phyloP scores from a whole-genome alignment of 1,140 invertebrate species.

The Brachionus plicatilis region DNA sequence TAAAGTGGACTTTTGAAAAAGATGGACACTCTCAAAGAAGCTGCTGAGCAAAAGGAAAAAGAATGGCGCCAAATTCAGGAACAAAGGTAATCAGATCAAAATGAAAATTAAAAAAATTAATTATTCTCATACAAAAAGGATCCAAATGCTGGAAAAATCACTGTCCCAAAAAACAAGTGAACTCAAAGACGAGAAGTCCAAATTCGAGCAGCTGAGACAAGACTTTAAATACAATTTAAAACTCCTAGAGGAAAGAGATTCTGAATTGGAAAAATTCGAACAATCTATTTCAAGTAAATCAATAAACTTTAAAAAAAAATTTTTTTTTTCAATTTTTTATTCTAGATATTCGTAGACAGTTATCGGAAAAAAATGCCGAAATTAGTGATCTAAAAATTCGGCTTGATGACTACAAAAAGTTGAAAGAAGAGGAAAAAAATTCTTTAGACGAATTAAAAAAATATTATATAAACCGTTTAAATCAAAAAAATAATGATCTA shows the following conservation, averaged over 20 bases:
- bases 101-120: neutral
- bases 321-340: neutral
- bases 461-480: conserved; percentile 51
- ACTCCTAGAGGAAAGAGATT: conserved; percentile 51
- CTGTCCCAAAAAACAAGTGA: conserved; percentile 47
- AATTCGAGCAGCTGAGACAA: conserved; percentile 51
- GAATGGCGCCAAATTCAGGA: conserved; percentile 53
- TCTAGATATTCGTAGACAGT: conserved; percentile 46
- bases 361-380: conserved; percentile 48
- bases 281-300: conserved; percentile 46
- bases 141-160: conserved; percentile 46
- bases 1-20: neutral
- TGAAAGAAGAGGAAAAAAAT: conserved; percentile 45
- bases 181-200: conserved; percentile 45
- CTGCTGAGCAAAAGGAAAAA: conserved; percentile 53
- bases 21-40: conserved; percentile 43
- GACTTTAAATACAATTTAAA: conserved; percentile 55
- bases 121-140: conserved; percentile 43
- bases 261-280: conserved; percentile 53
- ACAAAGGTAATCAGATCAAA: conserved; percentile 44
- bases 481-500: conserved; percentile 52
- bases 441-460: conserved; percentile 49
- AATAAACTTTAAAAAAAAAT: neutral
- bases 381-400: conserved; percentile 53
- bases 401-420: conserved; percentile 48